phyloP scores from a whole-genome alignment of 2,888 invertebrate genomes.

The Neoscelio sp. region DNA sequence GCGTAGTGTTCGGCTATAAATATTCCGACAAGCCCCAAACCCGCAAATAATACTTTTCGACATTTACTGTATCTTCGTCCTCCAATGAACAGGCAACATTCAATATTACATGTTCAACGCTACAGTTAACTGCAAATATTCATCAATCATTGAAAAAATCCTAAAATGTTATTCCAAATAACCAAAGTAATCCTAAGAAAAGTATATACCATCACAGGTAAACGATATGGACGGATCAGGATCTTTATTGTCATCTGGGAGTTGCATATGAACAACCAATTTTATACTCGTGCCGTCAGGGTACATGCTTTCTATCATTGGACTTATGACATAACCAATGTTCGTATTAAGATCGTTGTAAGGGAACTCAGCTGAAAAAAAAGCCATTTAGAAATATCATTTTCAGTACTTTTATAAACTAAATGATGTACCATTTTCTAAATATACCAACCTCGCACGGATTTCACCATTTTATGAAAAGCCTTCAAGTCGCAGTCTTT shows the following conservation, averaged over 20 bases:
- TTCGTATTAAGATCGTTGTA: slow-evolving; percentile 91
- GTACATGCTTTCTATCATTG: slow-evolving; percentile 92
- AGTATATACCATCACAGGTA: slow-evolving; percentile 93
- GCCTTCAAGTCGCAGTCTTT: slow-evolving; percentile 92
- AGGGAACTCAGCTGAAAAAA: slow-evolving; percentile 87
- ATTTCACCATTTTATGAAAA: slow-evolving; percentile 92
- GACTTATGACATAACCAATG: slow-evolving; percentile 94
- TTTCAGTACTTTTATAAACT: no score
- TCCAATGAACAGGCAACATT: slow-evolving; percentile 93
- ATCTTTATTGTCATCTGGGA: slow-evolving; percentile 84
- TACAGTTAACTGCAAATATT: slow-evolving; percentile 90
- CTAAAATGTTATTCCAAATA: slow-evolving; percentile 14
- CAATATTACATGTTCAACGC: slow-evolving; percentile 93
- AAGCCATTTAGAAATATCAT: no score
- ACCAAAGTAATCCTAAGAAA: slow-evolving; percentile 9
- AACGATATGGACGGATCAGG: slow-evolving; percentile 90
- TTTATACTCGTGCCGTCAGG: slow-evolving; percentile 94
- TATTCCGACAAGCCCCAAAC: slow-evolving; percentile 96
- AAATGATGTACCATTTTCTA: no score
- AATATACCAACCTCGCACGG: slow-evolving; percentile 89
- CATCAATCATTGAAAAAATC: slow-evolving; percentile 42
- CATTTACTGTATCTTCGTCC: slow-evolving; percentile 87
- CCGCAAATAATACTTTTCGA: slow-evolving; percentile 87
- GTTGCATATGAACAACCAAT: slow-evolving; percentile 90
- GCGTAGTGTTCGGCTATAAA: slow-evolving; percentile 91